Base-by-base conservation (phyloP, 2,888 invertebrate species). In the Herminia tarsipennalis region DNA sequence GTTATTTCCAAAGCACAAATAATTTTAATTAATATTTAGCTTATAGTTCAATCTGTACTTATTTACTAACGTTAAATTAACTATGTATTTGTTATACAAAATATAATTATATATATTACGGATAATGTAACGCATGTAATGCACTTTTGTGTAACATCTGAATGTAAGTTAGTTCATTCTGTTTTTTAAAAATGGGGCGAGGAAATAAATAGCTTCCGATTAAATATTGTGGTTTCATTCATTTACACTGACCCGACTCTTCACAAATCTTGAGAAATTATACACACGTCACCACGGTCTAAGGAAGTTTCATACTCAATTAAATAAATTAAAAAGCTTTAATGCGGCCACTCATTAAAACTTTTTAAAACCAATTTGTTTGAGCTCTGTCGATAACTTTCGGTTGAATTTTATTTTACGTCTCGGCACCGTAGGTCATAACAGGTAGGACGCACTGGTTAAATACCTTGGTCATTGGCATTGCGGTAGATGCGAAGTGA, bases 111-210 rank as follows among this genome's bases (percentile, higher is more conserved):
- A 70, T 73, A 70, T 75, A 72, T 68, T 65, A 70, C 63, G 60
- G 57, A 69, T 73, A 74, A 78, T 66, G 63, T 71, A 66, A 76
- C 59, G 84, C 85, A 86, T 85, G 78, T 83, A 82, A 85, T 85
- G 86, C 87, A 83, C 79, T 77, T 78, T 81, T 76, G 78, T 81
- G 78, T 86, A 80, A 82, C 70, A 75, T 64, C 72, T 67, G 67
- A 63, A 58, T 65, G 60, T 83, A 81, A 81, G 72, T 76, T 83
- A 80, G 80, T 68, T 74, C 72, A 76, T 86, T 82, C 76, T 83
- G 80, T 86, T 81, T 79, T 78, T 77, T 75, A 75, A 84, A 84
- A 83, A 75, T 72, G 77, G 72, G 66, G 78, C 72, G 70, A 57
- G 48, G 63, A 65, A 86, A 83, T 86, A 86, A 85, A 86, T 77